A percentile compares a stretch with the other conserved stretches of the same genome.
Conservation (phyloP, 2,888 invertebrate species). For the Drosophila merina region DNA sequence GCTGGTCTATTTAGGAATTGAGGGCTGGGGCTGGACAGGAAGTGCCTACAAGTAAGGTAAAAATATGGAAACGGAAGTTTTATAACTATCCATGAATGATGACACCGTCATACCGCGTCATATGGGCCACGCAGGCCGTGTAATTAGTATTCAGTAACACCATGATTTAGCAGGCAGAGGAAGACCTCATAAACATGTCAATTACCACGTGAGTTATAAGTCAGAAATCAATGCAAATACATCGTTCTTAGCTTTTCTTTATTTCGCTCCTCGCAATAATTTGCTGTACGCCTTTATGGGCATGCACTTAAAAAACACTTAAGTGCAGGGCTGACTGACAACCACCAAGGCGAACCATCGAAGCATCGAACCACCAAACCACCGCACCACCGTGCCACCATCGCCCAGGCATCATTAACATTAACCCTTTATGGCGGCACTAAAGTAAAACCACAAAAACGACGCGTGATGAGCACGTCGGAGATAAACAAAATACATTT, state of each 20-base stretch:
- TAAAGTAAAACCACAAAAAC: slow-evolving; percentile 74
- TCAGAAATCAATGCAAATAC: slow-evolving; percentile 67
- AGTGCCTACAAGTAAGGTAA: slow-evolving; percentile 44
- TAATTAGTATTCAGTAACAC: slow-evolving; percentile 57
- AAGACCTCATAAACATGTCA: slow-evolving; percentile 70
- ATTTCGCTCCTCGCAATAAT: slow-evolving; percentile 59
- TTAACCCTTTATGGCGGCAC: slow-evolving; percentile 77
- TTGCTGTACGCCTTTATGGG: slow-evolving; percentile 68
- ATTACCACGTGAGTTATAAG: slow-evolving; percentile 72
- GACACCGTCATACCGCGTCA: slow-evolving; percentile 31
- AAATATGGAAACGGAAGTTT: slow-evolving; percentile 62
- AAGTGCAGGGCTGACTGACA: slow-evolving; percentile 65
- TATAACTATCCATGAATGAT: slow-evolving; percentile 70
- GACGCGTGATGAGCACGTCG: slow-evolving; percentile 78
- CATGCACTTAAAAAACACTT: slow-evolving; percentile 77
- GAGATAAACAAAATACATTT: slow-evolving; percentile 68
- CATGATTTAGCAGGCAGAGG: not conserved
- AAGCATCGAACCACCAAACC: not conserved
- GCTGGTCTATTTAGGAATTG: not conserved
- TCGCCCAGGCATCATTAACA: slow-evolving; percentile 69
- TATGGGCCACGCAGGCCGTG: slow-evolving; percentile 16
- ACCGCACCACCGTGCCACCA: slow-evolving; percentile 6
- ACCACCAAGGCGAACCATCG: slow-evolving; percentile 19
- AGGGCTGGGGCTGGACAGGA: slow-evolving; percentile 14
- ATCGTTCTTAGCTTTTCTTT: slow-evolving; percentile 18